Evolutionary conservation across 2,797 vertebrate species (phyloP).

Genomic region (Lacerta bilineata): DNA sequence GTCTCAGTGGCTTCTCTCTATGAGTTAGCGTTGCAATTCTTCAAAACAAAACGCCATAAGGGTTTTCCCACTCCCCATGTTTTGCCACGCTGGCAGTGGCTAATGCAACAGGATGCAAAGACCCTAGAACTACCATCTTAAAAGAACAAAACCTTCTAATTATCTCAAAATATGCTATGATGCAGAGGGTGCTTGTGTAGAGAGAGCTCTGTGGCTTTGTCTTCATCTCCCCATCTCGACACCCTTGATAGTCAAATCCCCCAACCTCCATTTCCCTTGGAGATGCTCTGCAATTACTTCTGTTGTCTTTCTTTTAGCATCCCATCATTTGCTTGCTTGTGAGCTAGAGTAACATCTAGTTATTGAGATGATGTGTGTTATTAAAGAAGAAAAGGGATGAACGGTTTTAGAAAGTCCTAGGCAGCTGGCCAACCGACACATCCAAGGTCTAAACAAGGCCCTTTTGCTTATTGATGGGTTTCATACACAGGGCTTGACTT

Average conservation of each 20-base stretch:
- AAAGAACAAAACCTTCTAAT: constrained; percentile 58
- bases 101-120: background rate
- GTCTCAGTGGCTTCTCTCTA: background rate
- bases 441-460: background rate
- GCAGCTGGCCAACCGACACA: background rate
- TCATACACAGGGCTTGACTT: background rate
- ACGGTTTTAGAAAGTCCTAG: background rate
- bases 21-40: background rate
- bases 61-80: background rate
- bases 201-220: background rate
- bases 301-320: constrained; percentile 49
- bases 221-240: background rate
- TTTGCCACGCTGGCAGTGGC: constrained; percentile 1
- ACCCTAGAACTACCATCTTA: constrained; percentile 54
- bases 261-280: constrained; percentile 14
- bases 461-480: background rate
- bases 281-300: constrained; percentile 57
- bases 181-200: background rate
- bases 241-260: constrained; percentile 32
- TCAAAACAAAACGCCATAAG: background rate
- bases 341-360: constrained; percentile 36
- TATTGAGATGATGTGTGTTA: constrained; percentile 6
- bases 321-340: constrained; percentile 9
- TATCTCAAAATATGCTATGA: constrained; percentile 50
- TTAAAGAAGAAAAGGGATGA: constrained; percentile 1